Conservation (phyloP, 2,888 invertebrate species). For the Rhopalosiphum nymphaeae region DNA sequence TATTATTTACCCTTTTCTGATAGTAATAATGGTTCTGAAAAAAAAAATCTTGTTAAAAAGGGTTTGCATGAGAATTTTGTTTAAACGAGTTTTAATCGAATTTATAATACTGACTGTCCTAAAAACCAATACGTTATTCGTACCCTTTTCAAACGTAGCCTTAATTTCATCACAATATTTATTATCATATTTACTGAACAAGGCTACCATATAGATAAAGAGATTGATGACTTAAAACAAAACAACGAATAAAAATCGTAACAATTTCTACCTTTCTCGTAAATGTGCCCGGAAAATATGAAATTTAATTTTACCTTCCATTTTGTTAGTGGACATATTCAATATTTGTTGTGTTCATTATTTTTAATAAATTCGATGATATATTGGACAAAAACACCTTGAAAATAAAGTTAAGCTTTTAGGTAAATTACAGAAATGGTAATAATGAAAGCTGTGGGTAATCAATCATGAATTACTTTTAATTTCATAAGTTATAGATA, state of each 20-base stretch:
- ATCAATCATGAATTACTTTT: not conserved
- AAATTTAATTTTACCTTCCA: not conserved
- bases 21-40: not conserved
- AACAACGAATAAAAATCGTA: not conserved
- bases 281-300: not conserved
- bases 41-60: not conserved
- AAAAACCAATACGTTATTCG: constrained; percentile 27
- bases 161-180: constrained; percentile 16
- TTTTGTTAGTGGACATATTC: not conserved
- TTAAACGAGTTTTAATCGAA: constrained; percentile 42
- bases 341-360: not conserved
- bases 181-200: constrained; percentile 9
- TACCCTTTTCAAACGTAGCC: constrained; percentile 18
- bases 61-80: constrained; percentile 11
- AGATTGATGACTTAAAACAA: constrained; percentile 11
- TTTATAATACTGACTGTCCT: constrained; percentile 12
- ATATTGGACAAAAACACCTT: not conserved
- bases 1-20: not conserved
- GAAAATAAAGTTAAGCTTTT: not conserved
- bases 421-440: not conserved
- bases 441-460: not conserved
- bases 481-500: not conserved
- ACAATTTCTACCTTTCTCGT: not conserved
- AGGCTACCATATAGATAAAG: not conserved
- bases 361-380: not conserved